Base-by-base conservation (phyloP, 2,888 invertebrate genomes). In the Chloroclysta siterata region DNA sequence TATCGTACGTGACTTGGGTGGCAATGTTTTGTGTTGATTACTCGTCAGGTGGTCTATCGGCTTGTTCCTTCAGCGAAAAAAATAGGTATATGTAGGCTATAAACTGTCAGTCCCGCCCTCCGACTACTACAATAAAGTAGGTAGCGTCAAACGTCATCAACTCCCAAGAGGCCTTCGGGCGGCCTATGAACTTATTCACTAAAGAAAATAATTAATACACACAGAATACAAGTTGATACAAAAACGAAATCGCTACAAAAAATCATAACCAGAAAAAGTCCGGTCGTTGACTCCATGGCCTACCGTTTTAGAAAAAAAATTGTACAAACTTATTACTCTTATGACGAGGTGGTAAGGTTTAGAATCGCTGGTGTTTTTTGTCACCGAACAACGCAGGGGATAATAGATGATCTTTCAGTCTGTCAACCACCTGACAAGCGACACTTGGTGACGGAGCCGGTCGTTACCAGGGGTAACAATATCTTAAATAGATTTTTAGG, bases 401-500 rank as follows among this genome's bases (percentile, higher is more conserved):
- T 88, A 87, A 87, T 87, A 83, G 77, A 87, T 86, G 83, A 80
- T 77, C 75, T 72, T 80, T 80, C 79, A 72, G 59, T 73, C 73
- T 77, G 78, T 76, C 79, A 72, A 58, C 67, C 73, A 73, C 72
- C 73, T 77, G 79, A 77, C 72, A 67, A 39, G 10, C 52, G 39
- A 13, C 70, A 53, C 62, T 74, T 71, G 80, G 72, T 77, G 79
- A 80, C 75, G 69, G 80, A 79, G 71, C 72, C 47, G 68, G 42
- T 59, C 46, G 46, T 42, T 50, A 39, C 29, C 7, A 57, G n/a
- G 53, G 48, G 52, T 66, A 55, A 58, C 55, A 54, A 55, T 46
- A 65, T 64, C 57, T 29, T 60, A 56, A 58, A 65, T 59, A 63
- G 33, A 54, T 60, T 59, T 54, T 54, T 46, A 5, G 15, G 44